Conservation (phyloP, 2,797 vertebrate species). For the Phataginus tetradactyla region DNA sequence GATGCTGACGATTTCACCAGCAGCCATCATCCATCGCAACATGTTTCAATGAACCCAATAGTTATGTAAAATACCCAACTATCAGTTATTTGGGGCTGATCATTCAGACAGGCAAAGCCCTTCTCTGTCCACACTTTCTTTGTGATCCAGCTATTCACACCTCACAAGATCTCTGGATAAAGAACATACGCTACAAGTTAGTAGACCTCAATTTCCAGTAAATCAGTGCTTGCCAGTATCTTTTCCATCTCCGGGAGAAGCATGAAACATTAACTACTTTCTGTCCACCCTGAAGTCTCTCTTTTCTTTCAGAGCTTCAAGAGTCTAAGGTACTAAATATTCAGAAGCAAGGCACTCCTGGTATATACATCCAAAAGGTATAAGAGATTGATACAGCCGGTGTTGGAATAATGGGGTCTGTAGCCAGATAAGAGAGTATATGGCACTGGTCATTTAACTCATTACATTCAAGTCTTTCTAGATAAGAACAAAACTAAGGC, state of each 20-base stretch:
- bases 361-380: neutral
- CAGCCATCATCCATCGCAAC: neutral
- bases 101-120: neutral
- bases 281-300: neutral
- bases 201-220: neutral
- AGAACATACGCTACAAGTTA: neutral
- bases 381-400: neutral
- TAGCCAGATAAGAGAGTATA: neutral
- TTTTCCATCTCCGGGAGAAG: neutral
- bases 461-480: neutral
- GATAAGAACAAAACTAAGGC: neutral
- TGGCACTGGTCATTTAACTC: neutral
- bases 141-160: neutral
- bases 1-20: neutral
- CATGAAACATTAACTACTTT: neutral
- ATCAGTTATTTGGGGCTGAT: neutral
- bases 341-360: slow-evolving; percentile 41
- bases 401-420: neutral
- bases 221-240: neutral
- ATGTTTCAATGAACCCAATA: neutral
- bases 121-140: neutral
- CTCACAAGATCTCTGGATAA: slow-evolving; percentile 2
- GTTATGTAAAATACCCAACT: neutral
- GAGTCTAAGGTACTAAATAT: neutral
- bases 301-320: slow-evolving; percentile 3